Evolutionary conservation across 2,113 vertebrate species (phyloP).

Genomic region (Microcebus griseorufus): DNA sequence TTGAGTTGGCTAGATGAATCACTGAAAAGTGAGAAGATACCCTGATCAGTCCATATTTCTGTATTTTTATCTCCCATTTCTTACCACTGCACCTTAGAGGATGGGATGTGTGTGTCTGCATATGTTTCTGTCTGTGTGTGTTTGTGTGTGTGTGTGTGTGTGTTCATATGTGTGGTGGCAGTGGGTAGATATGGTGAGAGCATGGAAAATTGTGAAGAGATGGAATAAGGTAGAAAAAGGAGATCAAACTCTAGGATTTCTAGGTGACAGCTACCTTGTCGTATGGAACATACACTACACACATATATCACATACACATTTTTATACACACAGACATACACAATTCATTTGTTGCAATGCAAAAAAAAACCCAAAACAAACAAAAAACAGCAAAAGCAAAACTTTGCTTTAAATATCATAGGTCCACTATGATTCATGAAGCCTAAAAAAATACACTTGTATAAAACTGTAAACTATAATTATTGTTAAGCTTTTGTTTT

Average conservation of each 20-base stretch:
- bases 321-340: not conserved
- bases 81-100: not conserved
- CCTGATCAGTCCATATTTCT: not conserved
- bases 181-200: not conserved
- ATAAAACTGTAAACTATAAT: not conserved
- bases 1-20: conserved; percentile 36
- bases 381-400: not conserved
- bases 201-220: not conserved
- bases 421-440: not conserved
- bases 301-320: not conserved
- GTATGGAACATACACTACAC: not conserved
- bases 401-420: not conserved
- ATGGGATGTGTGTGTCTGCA: no score
- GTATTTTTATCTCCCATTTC: not conserved
- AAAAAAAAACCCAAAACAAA: not conserved
- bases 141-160: no score
- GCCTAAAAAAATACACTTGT: not conserved
- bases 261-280: not conserved
- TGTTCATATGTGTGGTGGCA: not conserved
- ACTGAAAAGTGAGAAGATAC: not conserved
- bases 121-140: not conserved
- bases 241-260: not conserved
- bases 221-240: conserved; percentile 1
- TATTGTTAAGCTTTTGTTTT: not conserved
- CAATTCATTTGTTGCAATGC: not conserved